phyloP scores from a whole-genome alignment of 1,140 invertebrate species.

The Mizuhopecten yessoensis region DNA sequence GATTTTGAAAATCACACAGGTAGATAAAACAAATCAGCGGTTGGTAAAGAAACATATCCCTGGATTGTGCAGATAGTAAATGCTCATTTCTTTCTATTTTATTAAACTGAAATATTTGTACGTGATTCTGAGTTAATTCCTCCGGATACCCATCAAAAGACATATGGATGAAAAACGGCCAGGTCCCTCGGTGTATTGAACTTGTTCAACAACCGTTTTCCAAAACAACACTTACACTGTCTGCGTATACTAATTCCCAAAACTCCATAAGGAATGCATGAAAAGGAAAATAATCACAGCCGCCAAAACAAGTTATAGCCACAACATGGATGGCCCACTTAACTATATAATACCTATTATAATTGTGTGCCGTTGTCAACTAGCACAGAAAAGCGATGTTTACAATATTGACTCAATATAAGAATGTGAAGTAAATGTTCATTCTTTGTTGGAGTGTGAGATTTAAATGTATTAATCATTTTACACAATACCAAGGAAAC shows the following conservation, averaged over 20 bases:
- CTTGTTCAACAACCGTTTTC: background rate
- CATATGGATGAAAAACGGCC: background rate
- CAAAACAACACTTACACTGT: background rate
- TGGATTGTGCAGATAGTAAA: too few species aligned
- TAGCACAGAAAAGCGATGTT: background rate
- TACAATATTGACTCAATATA: background rate
- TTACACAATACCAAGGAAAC: background rate
- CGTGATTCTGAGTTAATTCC: too few species aligned
- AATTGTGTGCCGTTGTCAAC: background rate
- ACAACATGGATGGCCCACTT: background rate
- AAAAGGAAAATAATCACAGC: background rate
- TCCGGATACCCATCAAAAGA: too few species aligned
- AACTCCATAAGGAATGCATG: background rate
- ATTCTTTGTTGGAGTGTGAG: background rate
- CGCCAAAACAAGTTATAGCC: background rate
- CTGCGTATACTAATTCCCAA: background rate
- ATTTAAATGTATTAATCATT: conserved; percentile 10
- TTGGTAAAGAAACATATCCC: too few species aligned
- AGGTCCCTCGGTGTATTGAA: background rate
- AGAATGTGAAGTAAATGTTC: background rate
- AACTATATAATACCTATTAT: background rate
- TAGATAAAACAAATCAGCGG: too few species aligned
- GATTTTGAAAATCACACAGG: too few species aligned
- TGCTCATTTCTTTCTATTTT: too few species aligned
- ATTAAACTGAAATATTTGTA: too few species aligned